Evolutionary conservation across 2,888 invertebrate species (phyloP), one percentile per base, ranked within the genome.

Genomic region (Heliconius ethilla): DNA sequence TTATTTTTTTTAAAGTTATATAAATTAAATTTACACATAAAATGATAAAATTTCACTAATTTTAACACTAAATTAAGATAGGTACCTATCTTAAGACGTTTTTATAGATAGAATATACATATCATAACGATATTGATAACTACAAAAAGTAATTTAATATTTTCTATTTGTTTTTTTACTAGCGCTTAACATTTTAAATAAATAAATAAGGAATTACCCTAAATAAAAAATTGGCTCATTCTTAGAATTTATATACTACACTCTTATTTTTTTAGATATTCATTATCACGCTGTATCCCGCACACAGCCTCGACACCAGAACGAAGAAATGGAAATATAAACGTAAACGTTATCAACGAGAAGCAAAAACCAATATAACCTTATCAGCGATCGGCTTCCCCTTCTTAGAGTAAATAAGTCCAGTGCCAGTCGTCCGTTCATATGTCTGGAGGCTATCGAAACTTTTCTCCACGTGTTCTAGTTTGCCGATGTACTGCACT

Each of bases 321-420:
- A 7, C 33, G 0, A 7, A 33, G 33, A 33, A 33, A 33, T 33
- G 9, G 33, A 33, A 33, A 7, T 33, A 33, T 33, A 33, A 33
- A 33, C 33, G 9, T 33, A 33, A 33, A 33, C 33, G 33, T 33
- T 33, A 33, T 33, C 33, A 33, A 37, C 67, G 1, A 69, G 67
- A 69, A 40, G 6, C 9, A 13, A n/a, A 13, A 18, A 59, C 15
- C 5, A 29, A 59, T 65, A 18, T 66, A 82, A 94, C 94, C 88
- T 94, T 94, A 75, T 94, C 93, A 25, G 93, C 88, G n/a, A 95
- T 92, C 3, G 93, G 93, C 84, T 94, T 94, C 74, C 94, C 94
- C 81, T 92, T 94, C 74, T 91, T 90, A 0, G 94, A 92, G 82
- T 92, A 94, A 75, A 93, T 93, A 3, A 95, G 88, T 2, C 94